Base-by-base conservation (phyloP, 2,888 invertebrate species). In the Flexamia atlantica region DNA sequence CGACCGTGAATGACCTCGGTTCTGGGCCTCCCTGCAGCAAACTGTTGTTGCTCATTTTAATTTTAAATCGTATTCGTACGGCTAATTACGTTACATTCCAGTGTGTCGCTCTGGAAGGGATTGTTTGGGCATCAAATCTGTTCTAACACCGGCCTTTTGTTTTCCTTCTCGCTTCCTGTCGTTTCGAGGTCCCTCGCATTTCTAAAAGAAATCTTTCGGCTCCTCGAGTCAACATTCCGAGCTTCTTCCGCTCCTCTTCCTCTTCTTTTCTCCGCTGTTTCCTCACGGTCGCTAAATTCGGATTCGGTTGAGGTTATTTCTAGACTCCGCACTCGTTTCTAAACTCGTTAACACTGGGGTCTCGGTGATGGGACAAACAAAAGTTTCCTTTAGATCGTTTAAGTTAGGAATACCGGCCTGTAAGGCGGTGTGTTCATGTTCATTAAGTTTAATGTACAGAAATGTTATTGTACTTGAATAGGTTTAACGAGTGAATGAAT, bases 81-180 rank as follows among this genome's bases (percentile, higher is more conserved):
- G 81, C 72, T 84, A 50, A 60, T 85, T 84, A 76, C 50, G 79
- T 85, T 80, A 86, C 86, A 86, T 86, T 86, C 86, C 86, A 86
- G 85, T 85, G 80, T 84, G 80, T 81, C 60, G 82, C 80, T 86
- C 86, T 85, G 86, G 85, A 86, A 82, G 86, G 86, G 86, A 86
- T 86, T 85, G 72, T 84, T 85, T 85, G 86, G 86, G 86, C 86
- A 86, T 86, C 82, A 85, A 82, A 83, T 83, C 57, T 85, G 82
- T 76, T 84, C 50, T 83, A 64, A 64, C 64, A 30, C 17, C 30
- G 64, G 14, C 30, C 30, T 64, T 64, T 57, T 14, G 23, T 57
- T 57, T 64, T 3, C 30, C 30, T 28, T 64, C 17, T 32, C n/a
- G 57, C 57, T 79, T 79, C 32, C 36, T 57, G 32, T 46, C 14